Conservation (phyloP, 1,140 invertebrate genomes). For the Drosophila parvula region DNA sequence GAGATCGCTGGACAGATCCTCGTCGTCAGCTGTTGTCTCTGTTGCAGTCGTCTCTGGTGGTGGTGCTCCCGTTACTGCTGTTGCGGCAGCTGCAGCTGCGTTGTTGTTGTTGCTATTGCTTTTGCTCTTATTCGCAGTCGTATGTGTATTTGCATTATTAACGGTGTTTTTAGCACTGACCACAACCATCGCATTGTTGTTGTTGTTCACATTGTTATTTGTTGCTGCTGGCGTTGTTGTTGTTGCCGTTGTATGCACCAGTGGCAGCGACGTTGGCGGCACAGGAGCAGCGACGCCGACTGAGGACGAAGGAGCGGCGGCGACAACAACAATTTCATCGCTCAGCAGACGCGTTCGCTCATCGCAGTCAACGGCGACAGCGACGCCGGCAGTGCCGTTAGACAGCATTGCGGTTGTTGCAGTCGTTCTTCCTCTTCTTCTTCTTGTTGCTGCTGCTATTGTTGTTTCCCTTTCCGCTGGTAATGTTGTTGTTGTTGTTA, state of each 20-base stretch:
- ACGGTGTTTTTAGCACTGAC: slow-evolving; percentile 38
- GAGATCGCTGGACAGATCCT: slow-evolving; percentile 69
- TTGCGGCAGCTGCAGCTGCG: slow-evolving; percentile 11
- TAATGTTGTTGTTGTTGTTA: slow-evolving; percentile 11
- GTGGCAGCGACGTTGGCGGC: slow-evolving; percentile 66
- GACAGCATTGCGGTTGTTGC: slow-evolving; percentile 63
- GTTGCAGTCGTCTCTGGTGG: slow-evolving; percentile 20
- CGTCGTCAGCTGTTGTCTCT: slow-evolving; percentile 48
- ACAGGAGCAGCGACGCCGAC: slow-evolving; percentile 31
- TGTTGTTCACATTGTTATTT: slow-evolving; percentile 58
- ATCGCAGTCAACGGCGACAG: slow-evolving; percentile 50
- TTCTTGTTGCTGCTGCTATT: slow-evolving; percentile 4
- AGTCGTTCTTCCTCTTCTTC: slow-evolving; percentile 6
- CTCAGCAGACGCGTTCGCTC: slow-evolving; percentile 67
- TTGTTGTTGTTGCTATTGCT: slow-evolving; percentile 53
- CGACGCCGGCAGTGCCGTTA: slow-evolving; percentile 27
- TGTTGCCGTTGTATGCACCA: slow-evolving; percentile 64
- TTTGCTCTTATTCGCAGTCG: slow-evolving; percentile 3
- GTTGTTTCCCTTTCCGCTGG: neutral
- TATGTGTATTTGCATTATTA: slow-evolving; percentile 31
- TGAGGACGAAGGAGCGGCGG: slow-evolving; percentile 24
- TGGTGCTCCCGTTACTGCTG: slow-evolving; percentile 26
- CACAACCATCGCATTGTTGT: slow-evolving; percentile 38
- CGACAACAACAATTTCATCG: slow-evolving; percentile 42
- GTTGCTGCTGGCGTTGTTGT: slow-evolving; percentile 36